These are phyloP conservation scores for Eira barbara DNA, from an alignment of 2,113 vertebrate genomes.

Conservation along the genomic window DNA sequence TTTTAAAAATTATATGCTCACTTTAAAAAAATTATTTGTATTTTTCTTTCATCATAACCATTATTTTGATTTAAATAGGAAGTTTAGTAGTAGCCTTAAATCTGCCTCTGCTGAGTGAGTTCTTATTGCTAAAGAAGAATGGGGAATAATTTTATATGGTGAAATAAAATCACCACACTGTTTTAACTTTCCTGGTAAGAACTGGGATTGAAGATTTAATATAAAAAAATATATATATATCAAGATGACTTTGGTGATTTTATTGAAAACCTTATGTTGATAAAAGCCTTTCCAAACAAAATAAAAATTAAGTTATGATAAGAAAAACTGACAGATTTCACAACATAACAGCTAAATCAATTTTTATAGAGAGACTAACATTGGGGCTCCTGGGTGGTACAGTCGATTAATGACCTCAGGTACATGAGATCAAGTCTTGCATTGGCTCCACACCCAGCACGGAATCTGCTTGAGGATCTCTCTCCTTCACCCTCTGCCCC, in stretches of 20 bases:
- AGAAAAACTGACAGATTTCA: neutral
- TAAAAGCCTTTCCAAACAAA: neutral
- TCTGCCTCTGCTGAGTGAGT: neutral
- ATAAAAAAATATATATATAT: neutral
- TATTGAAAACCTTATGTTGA: neutral
- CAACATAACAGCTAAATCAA: neutral
- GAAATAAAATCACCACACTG: neutral
- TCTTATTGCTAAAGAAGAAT: neutral
- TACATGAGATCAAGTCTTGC: neutral
- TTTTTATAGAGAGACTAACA: neutral
- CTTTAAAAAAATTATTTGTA: neutral
- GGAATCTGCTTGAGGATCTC: neutral
- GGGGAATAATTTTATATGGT: neutral
- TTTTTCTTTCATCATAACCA: neutral
- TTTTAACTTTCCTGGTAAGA: neutral
- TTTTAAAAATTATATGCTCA: neutral
- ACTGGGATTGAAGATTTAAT: neutral
- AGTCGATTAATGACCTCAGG: neutral
- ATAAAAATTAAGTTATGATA: neutral
- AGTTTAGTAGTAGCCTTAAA: neutral
- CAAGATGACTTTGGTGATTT: neutral
- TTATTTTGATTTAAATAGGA: neutral
- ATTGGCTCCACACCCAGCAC: neutral
- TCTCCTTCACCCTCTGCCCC: neutral
- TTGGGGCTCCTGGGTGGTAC: neutral